Base-by-base conservation (phyloP, 2,888 invertebrate species). In the Sinhomidia bicolor region DNA sequence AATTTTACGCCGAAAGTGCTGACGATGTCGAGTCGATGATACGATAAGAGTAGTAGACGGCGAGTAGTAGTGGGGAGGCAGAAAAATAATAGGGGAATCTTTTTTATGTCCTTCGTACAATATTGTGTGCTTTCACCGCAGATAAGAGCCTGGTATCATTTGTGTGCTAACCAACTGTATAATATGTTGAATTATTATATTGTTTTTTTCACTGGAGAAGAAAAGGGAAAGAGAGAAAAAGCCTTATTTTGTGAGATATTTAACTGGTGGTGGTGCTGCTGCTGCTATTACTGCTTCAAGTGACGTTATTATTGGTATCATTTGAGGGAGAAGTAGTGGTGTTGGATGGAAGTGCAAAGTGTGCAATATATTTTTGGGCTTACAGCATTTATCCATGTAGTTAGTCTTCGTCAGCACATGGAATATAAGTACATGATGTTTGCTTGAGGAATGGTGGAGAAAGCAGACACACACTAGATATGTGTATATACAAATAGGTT, bases 361-460 rank as follows among this genome's bases (percentile, higher is more conserved):
- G 62, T 26, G 62, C 62, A 62, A 74, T 74, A 74, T 60, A 60
- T 44, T 44, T 62, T 51, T 44, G 26, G 47, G 62, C 41, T 65
- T 80, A 79, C 57, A 60, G 60, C 60, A 80, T 80, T 80, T 80
- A 80, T 80, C 80, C 80, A 14, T 36, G 44, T 80, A 60, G 60
- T 79, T 60, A 78, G 79, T 79, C 79, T 57, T 57, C 79, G 79
- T 60, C 79, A 79, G 57, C 41, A 57, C 32, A 71, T 41, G 20
- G 71, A 17, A 14, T 17, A 71, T 17, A 68, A 3, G 62, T 14
- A 26, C 36, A 36, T 36, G 36, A 36, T 36, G 36, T 17, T 20
- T 57, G 2, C 23, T 20, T 1, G 17, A 14, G 62, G 26, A 32
- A 7, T 62, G 32, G 62, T n/a, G 51, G 51, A 51, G 51, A 51